phyloP scores from a whole-genome alignment of 2,797 vertebrate species.

The Vireo griseus region DNA sequence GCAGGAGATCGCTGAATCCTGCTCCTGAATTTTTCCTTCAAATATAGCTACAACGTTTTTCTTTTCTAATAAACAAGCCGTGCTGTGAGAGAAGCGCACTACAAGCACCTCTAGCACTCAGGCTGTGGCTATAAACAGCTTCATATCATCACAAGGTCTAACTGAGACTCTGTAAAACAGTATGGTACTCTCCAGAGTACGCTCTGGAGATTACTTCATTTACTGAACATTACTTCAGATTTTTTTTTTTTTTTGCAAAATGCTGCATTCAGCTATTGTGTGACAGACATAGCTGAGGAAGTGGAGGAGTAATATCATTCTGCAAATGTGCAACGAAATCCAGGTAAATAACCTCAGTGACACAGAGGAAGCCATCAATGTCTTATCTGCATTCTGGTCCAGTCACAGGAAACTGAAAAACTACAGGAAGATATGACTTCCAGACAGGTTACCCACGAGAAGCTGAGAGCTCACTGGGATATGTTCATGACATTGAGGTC shows the following conservation, averaged over 20 bases:
- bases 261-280: neutral
- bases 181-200: neutral
- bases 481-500: neutral
- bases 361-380: neutral
- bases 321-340: neutral
- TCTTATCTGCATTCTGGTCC: neutral
- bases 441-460: neutral
- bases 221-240: fast-evolving
- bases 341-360: neutral
- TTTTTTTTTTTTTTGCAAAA: neutral
- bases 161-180: neutral
- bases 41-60: neutral
- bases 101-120: neutral
- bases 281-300: neutral
- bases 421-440: neutral
- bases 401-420: neutral
- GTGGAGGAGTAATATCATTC: neutral
- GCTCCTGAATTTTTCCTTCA: neutral
- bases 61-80: neutral
- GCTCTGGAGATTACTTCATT: neutral
- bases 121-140: neutral
- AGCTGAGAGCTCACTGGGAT: neutral
- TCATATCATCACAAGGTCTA: neutral
- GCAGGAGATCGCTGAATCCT: neutral
- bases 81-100: neutral